phyloP scores from a whole-genome alignment of 2,888 invertebrate genomes.

The Lysandra bellargus region DNA sequence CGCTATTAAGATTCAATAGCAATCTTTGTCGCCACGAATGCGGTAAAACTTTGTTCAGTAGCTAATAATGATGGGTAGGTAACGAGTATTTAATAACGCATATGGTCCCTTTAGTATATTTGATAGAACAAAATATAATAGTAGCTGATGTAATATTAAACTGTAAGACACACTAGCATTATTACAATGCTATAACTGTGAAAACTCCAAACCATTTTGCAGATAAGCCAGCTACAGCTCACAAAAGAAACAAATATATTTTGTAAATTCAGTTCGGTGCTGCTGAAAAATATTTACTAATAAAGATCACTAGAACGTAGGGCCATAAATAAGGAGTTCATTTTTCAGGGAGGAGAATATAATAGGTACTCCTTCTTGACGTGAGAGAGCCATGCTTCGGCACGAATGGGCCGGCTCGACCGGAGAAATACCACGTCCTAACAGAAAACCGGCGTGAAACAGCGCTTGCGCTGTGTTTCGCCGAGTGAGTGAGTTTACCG shows the following conservation, averaged over 20 bases:
- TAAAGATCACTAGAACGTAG: constrained; percentile 19
- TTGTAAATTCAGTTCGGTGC: not conserved
- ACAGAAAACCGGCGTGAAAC: too few species aligned
- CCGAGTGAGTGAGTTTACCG: too few species aligned
- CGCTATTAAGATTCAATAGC: not conserved
- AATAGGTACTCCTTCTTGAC: not conserved
- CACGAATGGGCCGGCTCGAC: too few species aligned
- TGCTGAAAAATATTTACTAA: not conserved
- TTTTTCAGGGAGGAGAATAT: constrained; percentile 26
- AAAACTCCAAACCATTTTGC: not conserved
- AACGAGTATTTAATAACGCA: not conserved
- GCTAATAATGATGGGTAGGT: not conserved
- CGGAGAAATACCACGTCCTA: too few species aligned
- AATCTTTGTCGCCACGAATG: not conserved
- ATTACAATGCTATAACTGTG: not conserved
- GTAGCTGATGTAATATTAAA: too few species aligned
- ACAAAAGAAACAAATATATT: constrained; percentile 11
- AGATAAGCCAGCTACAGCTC: not conserved
- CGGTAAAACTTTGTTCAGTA: not conserved
- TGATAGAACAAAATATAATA: not conserved
- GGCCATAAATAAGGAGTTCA: constrained; percentile 19
- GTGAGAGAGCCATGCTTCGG: too few species aligned
- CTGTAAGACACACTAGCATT: not conserved
- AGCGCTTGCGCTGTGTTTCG: too few species aligned
- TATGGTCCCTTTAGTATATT: not conserved